phyloP scores from a whole-genome alignment of 2,113 vertebrate genomes.

The Pagrus major region DNA sequence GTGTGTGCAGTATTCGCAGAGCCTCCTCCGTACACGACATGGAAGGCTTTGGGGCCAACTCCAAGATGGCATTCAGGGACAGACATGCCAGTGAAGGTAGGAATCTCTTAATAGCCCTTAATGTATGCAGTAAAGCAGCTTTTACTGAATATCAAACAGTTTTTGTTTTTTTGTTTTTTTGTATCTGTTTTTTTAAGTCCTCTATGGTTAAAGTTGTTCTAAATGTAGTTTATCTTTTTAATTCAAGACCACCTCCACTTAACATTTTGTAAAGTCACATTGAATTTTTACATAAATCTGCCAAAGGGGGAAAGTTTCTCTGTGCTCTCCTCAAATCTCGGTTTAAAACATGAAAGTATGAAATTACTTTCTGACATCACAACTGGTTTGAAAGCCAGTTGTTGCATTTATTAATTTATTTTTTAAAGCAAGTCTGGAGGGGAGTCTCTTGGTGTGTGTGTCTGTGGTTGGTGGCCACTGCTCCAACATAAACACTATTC shows the following conservation, averaged over 20 bases:
- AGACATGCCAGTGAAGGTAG: constrained; percentile 98
- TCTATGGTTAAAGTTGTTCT: neutral
- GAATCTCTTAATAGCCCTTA: constrained; percentile 2
- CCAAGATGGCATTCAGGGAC: constrained; percentile 91
- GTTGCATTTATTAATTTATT: too few relatives aligned
- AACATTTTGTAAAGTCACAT: neutral
- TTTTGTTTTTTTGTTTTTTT: neutral
- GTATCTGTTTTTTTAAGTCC: neutral
- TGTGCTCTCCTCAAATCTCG: too few relatives aligned
- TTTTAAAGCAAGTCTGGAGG: too few relatives aligned
- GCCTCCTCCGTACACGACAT: constrained; percentile 96
- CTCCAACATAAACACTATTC: neutral
- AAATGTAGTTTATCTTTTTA: neutral
- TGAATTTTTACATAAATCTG: neutral
- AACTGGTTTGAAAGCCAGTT: too few relatives aligned
- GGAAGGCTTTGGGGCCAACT: constrained; percentile 90
- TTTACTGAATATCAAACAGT: neutral
- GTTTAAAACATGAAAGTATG: too few relatives aligned
- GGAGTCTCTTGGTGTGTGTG: too few relatives aligned
- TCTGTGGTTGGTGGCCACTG: neutral
- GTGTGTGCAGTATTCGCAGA: constrained; percentile 91
- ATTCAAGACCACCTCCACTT: neutral
- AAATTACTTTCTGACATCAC: too few relatives aligned
- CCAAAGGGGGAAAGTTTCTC: neutral
- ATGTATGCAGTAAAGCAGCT: neutral